Percentiles rank a stretch among this genome's conserved stretches.
These are phyloP conservation scores for Drosophila putrida DNA, from an alignment of 2,888 invertebrate species.

Conservation along the genomic window DNA sequence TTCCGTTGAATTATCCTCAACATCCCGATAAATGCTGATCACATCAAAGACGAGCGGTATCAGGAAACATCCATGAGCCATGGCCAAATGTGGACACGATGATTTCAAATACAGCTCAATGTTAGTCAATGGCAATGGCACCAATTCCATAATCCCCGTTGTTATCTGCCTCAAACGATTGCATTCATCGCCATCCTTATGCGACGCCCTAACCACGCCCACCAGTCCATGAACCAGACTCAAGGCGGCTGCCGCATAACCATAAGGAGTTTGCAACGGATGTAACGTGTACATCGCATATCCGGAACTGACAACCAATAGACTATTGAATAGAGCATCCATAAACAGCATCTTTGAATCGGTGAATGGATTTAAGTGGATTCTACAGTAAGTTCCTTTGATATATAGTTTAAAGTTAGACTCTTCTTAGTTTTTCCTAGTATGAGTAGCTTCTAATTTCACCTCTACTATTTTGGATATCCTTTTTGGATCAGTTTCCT, in stretches of 20 bases:
- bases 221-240: slow-evolving; percentile 75
- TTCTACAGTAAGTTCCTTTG: background rate
- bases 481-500: background rate
- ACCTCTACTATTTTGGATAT: background rate
- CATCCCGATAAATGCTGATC: slow-evolving; percentile 49
- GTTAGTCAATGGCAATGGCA: slow-evolving; percentile 74
- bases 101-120: slow-evolving; percentile 75
- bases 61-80: slow-evolving; percentile 74
- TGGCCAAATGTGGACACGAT: slow-evolving; percentile 62
- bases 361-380: background rate
- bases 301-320: slow-evolving; percentile 74
- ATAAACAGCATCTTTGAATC: slow-evolving; percentile 55
- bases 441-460: too few species aligned
- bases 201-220: slow-evolving; percentile 63
- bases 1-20: slow-evolving; percentile 61
- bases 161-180: slow-evolving; percentile 52
- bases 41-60: slow-evolving; percentile 76
- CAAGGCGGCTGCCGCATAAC: slow-evolving; percentile 69
- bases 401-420: background rate
- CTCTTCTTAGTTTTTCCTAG: background rate
- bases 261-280: slow-evolving; percentile 70
- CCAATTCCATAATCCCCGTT: slow-evolving; percentile 68
- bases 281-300: slow-evolving; percentile 70
- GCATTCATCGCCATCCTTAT: slow-evolving; percentile 54
- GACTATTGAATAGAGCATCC: slow-evolving; percentile 70